phyloP scores from a whole-genome alignment of 1,140 invertebrate genomes.

The Bursaphelenchus mucronatus region DNA sequence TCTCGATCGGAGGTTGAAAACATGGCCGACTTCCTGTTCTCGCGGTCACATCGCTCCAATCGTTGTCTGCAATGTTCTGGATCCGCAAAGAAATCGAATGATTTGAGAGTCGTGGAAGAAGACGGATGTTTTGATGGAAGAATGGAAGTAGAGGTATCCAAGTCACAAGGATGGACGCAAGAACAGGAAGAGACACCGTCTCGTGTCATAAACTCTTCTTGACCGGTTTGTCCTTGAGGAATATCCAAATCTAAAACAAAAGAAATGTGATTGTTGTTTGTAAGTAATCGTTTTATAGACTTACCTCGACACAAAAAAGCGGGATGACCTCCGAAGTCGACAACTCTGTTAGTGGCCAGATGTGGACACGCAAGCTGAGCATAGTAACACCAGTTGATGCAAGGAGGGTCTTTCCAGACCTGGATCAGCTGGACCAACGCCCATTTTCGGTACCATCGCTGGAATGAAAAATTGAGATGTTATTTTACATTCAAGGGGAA shows the following conservation, averaged over 20 bases:
- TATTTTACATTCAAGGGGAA: not conserved
- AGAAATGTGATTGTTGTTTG: not conserved
- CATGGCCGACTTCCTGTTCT: not conserved
- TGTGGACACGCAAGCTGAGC: slow-evolving; percentile 59
- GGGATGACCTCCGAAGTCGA: slow-evolving; percentile 58
- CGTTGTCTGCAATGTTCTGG: slow-evolving; percentile 40
- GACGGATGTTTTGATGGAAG: not conserved
- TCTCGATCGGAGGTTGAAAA: too few relatives aligned
- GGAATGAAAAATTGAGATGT: slow-evolving; percentile 22
- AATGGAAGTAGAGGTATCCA: slow-evolving; percentile 19
- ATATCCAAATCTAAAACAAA: slow-evolving; percentile 44
- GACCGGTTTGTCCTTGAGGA: slow-evolving; percentile 24
- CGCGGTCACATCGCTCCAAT: slow-evolving; percentile 25
- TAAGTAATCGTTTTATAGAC: slow-evolving; percentile 19
- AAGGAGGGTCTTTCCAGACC: slow-evolving; percentile 51
- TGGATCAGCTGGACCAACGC: slow-evolving; percentile 54
- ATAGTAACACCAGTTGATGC: slow-evolving; percentile 61
- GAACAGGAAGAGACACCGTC: slow-evolving; percentile 25
- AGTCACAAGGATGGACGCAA: slow-evolving; percentile 54
- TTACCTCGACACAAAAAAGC: slow-evolving; percentile 56
- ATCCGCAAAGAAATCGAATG: slow-evolving; percentile 49
- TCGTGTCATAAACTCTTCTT: not conserved
- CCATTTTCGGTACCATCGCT: slow-evolving; percentile 60
- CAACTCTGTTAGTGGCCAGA: slow-evolving; percentile 52
- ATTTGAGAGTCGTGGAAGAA: not conserved